These are phyloP conservation scores for Elgaria multicarinata DNA, from an alignment of 2,113 vertebrate species.

Conservation along the genomic window DNA sequence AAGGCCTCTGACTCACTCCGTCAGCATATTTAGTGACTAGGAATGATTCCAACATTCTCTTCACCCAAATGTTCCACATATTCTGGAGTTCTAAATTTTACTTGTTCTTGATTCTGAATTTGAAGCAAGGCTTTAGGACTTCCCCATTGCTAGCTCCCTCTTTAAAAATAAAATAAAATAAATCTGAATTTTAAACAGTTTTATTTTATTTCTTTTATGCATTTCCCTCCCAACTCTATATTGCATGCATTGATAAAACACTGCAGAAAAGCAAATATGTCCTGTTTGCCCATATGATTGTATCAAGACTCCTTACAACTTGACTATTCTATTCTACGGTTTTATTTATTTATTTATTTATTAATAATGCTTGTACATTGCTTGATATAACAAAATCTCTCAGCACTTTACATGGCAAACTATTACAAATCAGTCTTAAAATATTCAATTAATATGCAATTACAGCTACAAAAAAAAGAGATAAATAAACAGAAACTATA, in stretches of 20 bases:
- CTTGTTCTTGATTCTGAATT: neutral
- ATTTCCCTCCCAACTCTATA: neutral
- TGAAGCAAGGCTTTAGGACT: neutral
- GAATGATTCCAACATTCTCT: neutral
- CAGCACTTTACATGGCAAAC: too few relatives aligned
- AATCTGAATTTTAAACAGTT: too few relatives aligned
- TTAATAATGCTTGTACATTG: too few relatives aligned
- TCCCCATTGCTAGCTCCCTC: too few relatives aligned
- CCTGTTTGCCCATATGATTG: neutral
- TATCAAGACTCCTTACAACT: neutral
- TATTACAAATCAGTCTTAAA: too few relatives aligned
- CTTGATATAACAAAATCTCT: too few relatives aligned
- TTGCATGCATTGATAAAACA: neutral
- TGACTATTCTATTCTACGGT: neutral
- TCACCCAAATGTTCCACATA: neutral
- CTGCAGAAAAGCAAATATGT: neutral
- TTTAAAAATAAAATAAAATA: too few relatives aligned
- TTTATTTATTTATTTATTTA: neutral
- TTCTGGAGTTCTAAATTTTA: neutral
- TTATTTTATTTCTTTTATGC: neutral
- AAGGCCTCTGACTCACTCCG: neutral
- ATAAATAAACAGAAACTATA: too few relatives aligned
- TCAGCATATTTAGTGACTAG: neutral
- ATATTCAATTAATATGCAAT: too few relatives aligned
- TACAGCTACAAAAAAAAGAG: too few relatives aligned